These are phyloP conservation scores for Sinodicranocentrus sp. DNA, from an alignment of 2,888 invertebrate genomes.

Conservation along the genomic window DNA sequence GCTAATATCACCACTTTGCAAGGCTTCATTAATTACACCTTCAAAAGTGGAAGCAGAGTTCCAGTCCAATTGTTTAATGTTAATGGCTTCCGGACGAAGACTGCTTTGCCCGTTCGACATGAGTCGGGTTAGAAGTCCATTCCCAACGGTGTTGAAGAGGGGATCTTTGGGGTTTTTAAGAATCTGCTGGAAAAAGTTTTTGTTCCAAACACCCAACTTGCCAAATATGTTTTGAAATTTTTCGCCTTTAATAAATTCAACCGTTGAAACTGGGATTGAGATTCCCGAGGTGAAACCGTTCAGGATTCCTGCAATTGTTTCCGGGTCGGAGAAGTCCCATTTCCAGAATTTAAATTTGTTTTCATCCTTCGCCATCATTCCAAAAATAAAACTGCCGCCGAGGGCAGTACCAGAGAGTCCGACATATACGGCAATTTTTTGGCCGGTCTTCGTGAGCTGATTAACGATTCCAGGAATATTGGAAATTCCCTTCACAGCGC, in stretches of 20 bases:
- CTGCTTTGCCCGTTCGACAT: too few relatives aligned
- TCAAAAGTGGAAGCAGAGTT: constrained; percentile 32
- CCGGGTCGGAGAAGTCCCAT: constrained; percentile 53
- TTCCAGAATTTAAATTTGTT: constrained; percentile 26
- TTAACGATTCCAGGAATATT: neutral
- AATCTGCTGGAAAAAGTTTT: neutral
- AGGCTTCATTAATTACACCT: constrained; percentile 25
- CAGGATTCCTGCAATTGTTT: neutral
- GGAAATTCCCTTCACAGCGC: neutral
- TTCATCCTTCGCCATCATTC: neutral
- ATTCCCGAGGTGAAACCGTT: constrained; percentile 17
- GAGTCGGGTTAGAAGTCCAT: too few relatives aligned
- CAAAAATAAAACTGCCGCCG: neutral
- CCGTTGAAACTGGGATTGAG: too few relatives aligned
- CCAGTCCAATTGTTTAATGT: constrained; percentile 30
- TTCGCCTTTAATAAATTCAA: neutral
- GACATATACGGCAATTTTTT: neutral
- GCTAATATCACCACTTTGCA: neutral
- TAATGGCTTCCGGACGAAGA: too few relatives aligned
- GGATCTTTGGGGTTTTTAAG: neutral
- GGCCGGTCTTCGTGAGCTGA: neutral
- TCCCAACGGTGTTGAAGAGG: too few relatives aligned
- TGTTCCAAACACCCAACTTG: neutral
- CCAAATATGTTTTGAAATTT: neutral
- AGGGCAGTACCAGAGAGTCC: neutral